Conservation (phyloP, 2,888 invertebrate genomes). For the Siphlonurus alternatus region DNA sequence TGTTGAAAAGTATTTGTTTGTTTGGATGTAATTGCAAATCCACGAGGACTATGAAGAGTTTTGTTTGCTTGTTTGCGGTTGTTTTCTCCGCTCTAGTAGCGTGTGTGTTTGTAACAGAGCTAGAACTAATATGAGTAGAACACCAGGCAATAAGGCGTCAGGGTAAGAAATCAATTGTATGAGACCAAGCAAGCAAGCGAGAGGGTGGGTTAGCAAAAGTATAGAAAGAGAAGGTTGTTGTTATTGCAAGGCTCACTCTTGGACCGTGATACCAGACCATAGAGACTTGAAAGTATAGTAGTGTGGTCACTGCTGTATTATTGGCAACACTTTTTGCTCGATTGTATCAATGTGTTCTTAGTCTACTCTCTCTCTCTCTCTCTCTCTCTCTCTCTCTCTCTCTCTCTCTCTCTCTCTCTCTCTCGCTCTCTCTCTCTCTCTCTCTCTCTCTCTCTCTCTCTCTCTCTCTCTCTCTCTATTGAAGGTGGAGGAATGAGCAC, state of each 20-base stretch:
- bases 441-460: too few species aligned
- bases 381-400: too few species aligned
- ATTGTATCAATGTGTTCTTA: not conserved
- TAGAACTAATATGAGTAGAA: not conserved
- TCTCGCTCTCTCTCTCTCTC: too few species aligned
- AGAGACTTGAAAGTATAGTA: too few species aligned
- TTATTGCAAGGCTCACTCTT: not conserved
- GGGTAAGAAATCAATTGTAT: not conserved
- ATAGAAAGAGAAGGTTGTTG: not conserved
- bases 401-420: too few species aligned
- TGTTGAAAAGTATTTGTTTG: not conserved
- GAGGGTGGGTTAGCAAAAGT: not conserved
- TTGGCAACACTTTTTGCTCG: too few species aligned
- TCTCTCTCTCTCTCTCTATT: too few species aligned
- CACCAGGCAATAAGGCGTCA: not conserved
- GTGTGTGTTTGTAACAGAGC: not conserved
- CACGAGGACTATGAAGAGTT: not conserved
- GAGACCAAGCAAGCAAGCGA: not conserved
- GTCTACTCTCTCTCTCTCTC: not conserved
- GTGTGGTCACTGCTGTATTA: too few species aligned
- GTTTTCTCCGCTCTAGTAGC: not conserved
- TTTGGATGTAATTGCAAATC: not conserved
- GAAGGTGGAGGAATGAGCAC: too few species aligned
- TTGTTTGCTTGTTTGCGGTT: not conserved
- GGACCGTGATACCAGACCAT: not conserved